phyloP scores from a whole-genome alignment of 2,797 vertebrate genomes.

The Podarcis siculus region DNA sequence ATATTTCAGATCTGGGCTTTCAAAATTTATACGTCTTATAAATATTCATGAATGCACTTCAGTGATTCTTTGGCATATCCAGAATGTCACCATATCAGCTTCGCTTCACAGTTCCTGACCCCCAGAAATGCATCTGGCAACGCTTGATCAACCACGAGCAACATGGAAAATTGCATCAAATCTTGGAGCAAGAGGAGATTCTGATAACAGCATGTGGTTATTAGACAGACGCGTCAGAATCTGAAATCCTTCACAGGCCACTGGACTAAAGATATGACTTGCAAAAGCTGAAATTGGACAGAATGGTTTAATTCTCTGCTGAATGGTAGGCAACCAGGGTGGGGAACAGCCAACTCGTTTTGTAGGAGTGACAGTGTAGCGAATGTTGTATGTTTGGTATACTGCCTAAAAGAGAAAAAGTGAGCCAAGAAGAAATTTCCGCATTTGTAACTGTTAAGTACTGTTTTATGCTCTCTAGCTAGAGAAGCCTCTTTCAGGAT shows the following conservation, averaged over 20 bases:
- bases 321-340: background rate
- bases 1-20: background rate
- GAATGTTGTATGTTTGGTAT: background rate
- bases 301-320: background rate
- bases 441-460: background rate
- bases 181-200: background rate
- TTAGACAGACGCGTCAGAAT: background rate
- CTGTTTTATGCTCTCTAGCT: background rate
- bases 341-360: background rate
- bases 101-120: conserved; percentile 47
- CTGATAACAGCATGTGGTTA: background rate
- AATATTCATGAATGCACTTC: conserved; percentile 25
- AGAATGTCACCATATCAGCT: conserved; percentile 41
- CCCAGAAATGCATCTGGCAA: background rate
- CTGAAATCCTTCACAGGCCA: background rate
- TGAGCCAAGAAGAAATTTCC: background rate
- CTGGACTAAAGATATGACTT: background rate
- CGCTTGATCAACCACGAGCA: background rate
- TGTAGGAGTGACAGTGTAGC: background rate
- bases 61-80: conserved; percentile 21
- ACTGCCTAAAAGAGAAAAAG: background rate
- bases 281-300: background rate
- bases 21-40: background rate
- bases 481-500: background rate
- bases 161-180: conserved; percentile 35